Base-by-base conservation (phyloP, 2,113 vertebrate species). In the Toxotes jaculatrix region DNA sequence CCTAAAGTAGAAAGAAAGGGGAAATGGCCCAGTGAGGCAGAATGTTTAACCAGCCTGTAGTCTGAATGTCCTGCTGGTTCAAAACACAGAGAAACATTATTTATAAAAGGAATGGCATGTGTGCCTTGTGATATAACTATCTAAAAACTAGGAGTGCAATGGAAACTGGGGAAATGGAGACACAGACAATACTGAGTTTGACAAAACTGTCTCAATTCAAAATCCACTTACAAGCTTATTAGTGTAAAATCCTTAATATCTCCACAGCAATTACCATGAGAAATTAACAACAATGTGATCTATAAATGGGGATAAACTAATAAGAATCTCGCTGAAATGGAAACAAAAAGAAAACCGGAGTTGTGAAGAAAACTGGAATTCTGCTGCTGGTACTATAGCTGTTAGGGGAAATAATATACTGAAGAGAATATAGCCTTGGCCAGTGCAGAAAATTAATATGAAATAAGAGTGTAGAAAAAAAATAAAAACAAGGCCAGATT, bases 11-110 rank as follows among this genome's bases (percentile, higher is more conserved):
- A 0, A 14, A 57, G 14, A 5, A 14, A 59, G 32, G 14, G 32
- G 13, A 4, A 66, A 61, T 65, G 63, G 17, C 9, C 23, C 14
- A 71, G 14, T 19, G 71, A 79, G 53, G 62, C 55, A 34, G 53
- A 72, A 73, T 45, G 31, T 34, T 31, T 14, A 77, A 61, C 21
- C 36, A 66, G 60, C 61, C 42, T 69, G 27, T 9, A 31, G 53
- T 62, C n/a, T 27, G 21, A 49, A 42, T 27, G 40, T 45, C 36
- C 17, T 6, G 10, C 55, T 67, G 53, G 55, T 64, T 74, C 21
- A 74, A 60, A 45, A 60, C n/a, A 32, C 27, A 67, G 3, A 64
- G 27, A 45, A 74, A 68, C 36, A 27, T 27, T n/a, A 23, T 3
- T 19, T 42, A 5, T 4, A 12, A 12, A 57, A 72, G 8, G 21